phyloP scores from a whole-genome alignment of 2,113 vertebrate species.

The Ceuthmochares aereus region DNA sequence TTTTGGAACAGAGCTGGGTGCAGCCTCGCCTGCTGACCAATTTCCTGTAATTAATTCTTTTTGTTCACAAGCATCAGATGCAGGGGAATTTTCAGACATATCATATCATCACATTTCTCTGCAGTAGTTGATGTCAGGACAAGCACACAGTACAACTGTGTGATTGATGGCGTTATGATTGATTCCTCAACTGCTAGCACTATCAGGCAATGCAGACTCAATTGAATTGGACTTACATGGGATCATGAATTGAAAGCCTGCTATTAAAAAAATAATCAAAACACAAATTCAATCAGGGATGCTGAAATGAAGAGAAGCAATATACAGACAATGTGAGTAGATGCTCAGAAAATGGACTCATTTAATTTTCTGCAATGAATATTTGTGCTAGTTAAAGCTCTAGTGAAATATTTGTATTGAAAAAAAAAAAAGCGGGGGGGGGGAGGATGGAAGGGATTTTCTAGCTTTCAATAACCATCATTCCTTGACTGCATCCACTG shows the following conservation, averaged over 20 bases:
- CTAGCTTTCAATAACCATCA: neutral
- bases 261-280: neutral
- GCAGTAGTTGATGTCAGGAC: neutral
- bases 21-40: neutral
- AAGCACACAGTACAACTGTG: accelerated
- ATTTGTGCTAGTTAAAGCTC: neutral
- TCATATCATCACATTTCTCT: neutral
- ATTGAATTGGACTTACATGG: neutral
- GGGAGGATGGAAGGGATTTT: neutral
- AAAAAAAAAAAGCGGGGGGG: neutral
- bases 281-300: constrained; percentile 27
- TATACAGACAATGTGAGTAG: neutral
- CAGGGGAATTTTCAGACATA: neutral
- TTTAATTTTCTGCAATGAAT: constrained; percentile 20
- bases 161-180: neutral
- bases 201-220: neutral
- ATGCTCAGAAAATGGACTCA: constrained; percentile 20
- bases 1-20: neutral
- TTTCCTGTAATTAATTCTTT: neutral
- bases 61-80: neutral
- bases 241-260: constrained; percentile 16
- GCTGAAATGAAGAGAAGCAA: constrained; percentile 10
- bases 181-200: neutral
- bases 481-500: neutral
- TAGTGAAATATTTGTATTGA: neutral